Conservation (phyloP, 1,140 invertebrate species). For the Aphaenogaster ashmeadi region DNA sequence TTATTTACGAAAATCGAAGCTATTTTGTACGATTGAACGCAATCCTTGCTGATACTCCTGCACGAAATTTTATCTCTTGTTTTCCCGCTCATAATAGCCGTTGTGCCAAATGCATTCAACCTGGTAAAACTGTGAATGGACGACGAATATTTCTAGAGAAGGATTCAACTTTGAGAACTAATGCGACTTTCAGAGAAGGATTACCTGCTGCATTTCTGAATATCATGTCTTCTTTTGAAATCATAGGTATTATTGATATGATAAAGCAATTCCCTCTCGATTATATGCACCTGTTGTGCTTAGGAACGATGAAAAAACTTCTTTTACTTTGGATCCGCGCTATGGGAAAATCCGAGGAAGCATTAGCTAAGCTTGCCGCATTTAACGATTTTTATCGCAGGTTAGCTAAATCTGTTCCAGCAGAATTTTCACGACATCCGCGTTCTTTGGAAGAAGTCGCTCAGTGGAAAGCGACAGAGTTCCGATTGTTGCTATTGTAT, state of each 20-base stretch:
- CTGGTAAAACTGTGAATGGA: background rate
- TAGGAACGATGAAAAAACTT: constrained; percentile 11
- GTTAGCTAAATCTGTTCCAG: background rate
- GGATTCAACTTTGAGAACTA: background rate
- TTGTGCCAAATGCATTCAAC: constrained; percentile 16
- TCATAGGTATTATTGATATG: background rate
- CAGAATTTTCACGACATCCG: constrained; percentile 8
- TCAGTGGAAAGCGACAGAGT: constrained; percentile 24
- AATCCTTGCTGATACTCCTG: constrained; percentile 7
- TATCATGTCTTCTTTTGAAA: constrained; percentile 3
- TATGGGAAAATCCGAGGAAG: constrained; percentile 4
- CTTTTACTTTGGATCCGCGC: background rate
- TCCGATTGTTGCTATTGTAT: background rate
- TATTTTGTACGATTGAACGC: background rate
- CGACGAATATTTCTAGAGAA: constrained; percentile 2
- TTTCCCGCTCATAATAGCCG: constrained; percentile 10
- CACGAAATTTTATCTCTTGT: constrained; percentile 19
- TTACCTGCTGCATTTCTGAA: constrained; percentile 14
- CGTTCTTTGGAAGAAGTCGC: background rate
- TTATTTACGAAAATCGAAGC: background rate
- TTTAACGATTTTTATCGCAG: constrained; percentile 7
- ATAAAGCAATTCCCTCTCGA: constrained; percentile 14
- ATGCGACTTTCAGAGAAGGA: constrained; percentile 11
- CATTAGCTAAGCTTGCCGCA: background rate
- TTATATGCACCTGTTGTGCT: constrained; percentile 11